phyloP scores from a whole-genome alignment of 2,888 invertebrate genomes.

The Latrodectus elegans region DNA sequence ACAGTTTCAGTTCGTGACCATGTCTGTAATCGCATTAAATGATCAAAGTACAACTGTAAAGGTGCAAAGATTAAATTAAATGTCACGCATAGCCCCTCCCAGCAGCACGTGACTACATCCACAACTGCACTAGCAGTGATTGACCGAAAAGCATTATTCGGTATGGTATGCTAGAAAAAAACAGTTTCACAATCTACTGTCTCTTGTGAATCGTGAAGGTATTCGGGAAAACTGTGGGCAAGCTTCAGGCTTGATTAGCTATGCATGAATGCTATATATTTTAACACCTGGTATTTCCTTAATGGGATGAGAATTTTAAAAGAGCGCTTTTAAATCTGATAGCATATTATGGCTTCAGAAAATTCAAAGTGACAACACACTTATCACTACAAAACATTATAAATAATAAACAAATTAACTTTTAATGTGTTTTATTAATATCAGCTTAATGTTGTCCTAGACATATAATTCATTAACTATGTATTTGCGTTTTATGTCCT shows the following conservation, averaged over 20 bases:
- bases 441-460: too few relatives aligned
- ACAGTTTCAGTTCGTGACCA: conserved; percentile 7
- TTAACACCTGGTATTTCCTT: too few relatives aligned
- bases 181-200: not conserved
- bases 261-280: not conserved
- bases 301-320: too few relatives aligned
- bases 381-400: too few relatives aligned
- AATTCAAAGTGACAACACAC: too few relatives aligned
- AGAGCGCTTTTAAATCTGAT: too few relatives aligned
- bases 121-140: not conserved
- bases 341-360: too few relatives aligned
- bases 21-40: conserved; percentile 14
- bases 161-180: not conserved
- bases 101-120: not conserved
- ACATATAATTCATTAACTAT: too few relatives aligned
- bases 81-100: conserved; percentile 33
- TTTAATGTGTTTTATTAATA: too few relatives aligned
- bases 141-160: not conserved
- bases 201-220: not conserved
- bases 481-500: too few relatives aligned
- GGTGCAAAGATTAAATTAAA: conserved; percentile 45
- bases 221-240: not conserved
- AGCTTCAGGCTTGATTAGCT: not conserved
- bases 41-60: conserved; percentile 13
- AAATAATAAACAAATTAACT: too few relatives aligned